These are phyloP conservation scores for Ageneiosus marmoratus DNA, from an alignment of 2,113 vertebrate genomes.

Conservation along the genomic window DNA sequence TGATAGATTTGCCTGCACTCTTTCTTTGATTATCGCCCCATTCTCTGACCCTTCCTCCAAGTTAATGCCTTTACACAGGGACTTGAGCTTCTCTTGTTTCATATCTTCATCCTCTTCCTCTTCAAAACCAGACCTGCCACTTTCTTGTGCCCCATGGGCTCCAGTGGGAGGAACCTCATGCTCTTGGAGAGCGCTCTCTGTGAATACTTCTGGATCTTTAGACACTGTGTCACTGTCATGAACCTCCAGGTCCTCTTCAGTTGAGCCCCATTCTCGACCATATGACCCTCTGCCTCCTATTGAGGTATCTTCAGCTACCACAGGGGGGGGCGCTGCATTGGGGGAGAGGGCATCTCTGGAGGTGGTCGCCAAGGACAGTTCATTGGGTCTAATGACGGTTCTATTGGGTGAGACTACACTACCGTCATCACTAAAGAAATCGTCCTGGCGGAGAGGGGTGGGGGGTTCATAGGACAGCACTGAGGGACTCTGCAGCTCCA, in stretches of 20 bases:
- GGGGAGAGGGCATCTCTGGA: conserved; percentile 70
- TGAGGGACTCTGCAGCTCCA: conserved; percentile 95
- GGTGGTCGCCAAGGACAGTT: conserved; percentile 84
- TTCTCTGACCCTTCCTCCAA: conserved; percentile 88
- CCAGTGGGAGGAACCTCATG: not conserved
- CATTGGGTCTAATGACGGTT: conserved; percentile 86
- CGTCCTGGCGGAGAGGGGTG: conserved; percentile 85
- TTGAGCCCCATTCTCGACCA: conserved; percentile 52
- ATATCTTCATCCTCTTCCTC: conserved; percentile 81
- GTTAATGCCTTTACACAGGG: conserved; percentile 85
- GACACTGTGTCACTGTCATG: conserved; percentile 60
- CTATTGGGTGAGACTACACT: conserved; percentile 86
- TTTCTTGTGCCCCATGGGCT: conserved; percentile 57
- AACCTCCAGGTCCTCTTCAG: conserved; percentile 52
- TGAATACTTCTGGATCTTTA: conserved; percentile 47
- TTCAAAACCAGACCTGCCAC: conserved; percentile 78
- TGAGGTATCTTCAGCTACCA: conserved; percentile 80
- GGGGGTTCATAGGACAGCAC: conserved; percentile 84
- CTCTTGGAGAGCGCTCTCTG: conserved; percentile 18
- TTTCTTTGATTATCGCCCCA: conserved; percentile 92
- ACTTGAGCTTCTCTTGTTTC: conserved; percentile 83
- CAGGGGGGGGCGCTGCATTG: conserved; percentile 76
- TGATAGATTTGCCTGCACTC: conserved; percentile 81
- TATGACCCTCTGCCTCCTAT: conserved; percentile 65
- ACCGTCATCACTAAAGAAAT: conserved; percentile 89